phyloP scores from a whole-genome alignment of 2,888 invertebrate genomes.

The Andrena bucephala region DNA sequence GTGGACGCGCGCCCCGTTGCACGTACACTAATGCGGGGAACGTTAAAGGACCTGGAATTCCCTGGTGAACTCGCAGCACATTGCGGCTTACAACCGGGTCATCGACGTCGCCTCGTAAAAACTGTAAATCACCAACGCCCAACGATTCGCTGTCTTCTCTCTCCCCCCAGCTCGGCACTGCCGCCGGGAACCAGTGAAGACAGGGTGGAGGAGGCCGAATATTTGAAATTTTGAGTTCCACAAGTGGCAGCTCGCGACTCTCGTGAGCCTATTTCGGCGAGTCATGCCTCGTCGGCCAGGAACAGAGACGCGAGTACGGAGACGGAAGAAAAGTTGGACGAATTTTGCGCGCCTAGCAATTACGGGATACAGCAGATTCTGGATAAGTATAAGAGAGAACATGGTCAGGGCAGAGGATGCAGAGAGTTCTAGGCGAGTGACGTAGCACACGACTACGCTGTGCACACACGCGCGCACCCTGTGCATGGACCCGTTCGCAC shows the following conservation, averaged over 20 bases:
- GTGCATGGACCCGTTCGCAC: conserved; percentile 8
- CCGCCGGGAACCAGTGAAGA: background rate
- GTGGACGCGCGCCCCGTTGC: background rate
- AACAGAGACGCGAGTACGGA: conserved; percentile 10
- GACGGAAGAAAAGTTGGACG: conserved; percentile 26
- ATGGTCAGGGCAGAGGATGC: conserved; percentile 51
- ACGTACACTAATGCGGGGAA: conserved; percentile 26
- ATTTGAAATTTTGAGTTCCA: conserved; percentile 6
- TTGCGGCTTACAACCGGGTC: conserved; percentile 39
- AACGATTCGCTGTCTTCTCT: no score
- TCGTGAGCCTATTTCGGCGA: conserved; percentile 42
- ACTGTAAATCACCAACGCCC: background rate
- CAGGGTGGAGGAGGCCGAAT: background rate
- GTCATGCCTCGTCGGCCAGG: conserved; percentile 30
- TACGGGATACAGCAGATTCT: conserved; percentile 37
- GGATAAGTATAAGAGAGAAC: conserved; percentile 34
- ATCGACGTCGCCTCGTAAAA: conserved; percentile 38
- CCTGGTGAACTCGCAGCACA: conserved; percentile 3
- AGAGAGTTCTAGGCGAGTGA: conserved; percentile 47
- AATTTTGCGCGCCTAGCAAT: conserved; percentile 43
- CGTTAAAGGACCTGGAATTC: conserved; percentile 36
- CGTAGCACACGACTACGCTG: conserved; percentile 16
- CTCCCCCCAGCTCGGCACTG: background rate
- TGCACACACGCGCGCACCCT: background rate
- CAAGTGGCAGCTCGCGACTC: conserved; percentile 33